Evolutionary conservation across 1,140 invertebrate genomes (phyloP).

Genomic region (Nixonia krombeini): DNA sequence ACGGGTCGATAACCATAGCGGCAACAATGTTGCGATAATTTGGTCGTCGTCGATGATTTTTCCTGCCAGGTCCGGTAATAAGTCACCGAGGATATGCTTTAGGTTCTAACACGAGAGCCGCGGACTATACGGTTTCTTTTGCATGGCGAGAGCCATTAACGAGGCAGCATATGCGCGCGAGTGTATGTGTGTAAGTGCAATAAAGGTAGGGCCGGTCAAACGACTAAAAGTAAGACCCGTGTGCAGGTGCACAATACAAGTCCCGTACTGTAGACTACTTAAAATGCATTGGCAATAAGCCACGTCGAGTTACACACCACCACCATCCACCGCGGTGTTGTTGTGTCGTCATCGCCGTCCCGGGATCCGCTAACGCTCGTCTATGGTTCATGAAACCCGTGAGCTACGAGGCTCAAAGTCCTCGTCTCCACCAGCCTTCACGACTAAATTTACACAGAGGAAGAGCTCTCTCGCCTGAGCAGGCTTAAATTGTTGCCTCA

Average conservation of each 20-base stretch:
- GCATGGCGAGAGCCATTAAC: conserved; percentile 26
- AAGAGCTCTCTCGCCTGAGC: conserved; percentile 21
- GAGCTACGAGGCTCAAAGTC: conserved; percentile 50
- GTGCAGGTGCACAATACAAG: conserved; percentile 50
- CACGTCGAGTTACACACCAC: conserved; percentile 62
- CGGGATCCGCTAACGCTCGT: conserved; percentile 47
- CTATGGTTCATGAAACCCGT: conserved; percentile 45
- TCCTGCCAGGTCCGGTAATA: too few species aligned
- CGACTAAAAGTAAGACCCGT: conserved; percentile 30
- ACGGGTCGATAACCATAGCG: too few species aligned
- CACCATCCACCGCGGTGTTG: conserved; percentile 37
- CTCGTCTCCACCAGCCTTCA: conserved; percentile 42
- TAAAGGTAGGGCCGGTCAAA: conserved; percentile 37
- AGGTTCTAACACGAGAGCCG: too few species aligned
- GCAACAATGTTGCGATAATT: too few species aligned
- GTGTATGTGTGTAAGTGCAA: conserved; percentile 6
- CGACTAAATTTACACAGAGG: conserved; percentile 44
- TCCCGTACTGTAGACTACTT: conserved; percentile 65
- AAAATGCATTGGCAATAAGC: conserved; percentile 70
- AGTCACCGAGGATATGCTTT: too few species aligned
- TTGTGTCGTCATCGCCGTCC: conserved; percentile 4
- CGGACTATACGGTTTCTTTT: conserved; percentile 13
- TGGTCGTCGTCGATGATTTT: too few species aligned
- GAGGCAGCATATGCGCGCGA: conserved; percentile 12
- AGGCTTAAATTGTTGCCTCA: conserved; percentile 43